Evolutionary conservation across 2,113 vertebrate genomes (phyloP).

Genomic region (Cichladusa arquata): DNA sequence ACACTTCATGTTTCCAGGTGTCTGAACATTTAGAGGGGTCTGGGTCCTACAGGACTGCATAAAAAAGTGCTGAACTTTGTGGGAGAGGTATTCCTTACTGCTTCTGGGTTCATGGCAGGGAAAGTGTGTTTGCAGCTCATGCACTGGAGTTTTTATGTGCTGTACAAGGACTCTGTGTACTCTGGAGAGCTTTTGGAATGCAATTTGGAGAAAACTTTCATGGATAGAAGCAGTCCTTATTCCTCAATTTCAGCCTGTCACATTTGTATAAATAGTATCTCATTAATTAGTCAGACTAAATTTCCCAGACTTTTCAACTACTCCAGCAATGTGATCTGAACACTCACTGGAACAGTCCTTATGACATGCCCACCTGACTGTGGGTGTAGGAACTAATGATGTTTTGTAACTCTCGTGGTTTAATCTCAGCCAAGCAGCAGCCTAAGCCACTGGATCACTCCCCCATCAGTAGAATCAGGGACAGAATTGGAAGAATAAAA

Average conservation of each 20-base stretch:
- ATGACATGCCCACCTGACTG: not conserved
- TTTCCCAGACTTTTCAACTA: not conserved
- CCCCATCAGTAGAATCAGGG: not conserved
- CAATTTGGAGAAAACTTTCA: not conserved
- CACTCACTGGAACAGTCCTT: not conserved
- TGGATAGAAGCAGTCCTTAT: not conserved
- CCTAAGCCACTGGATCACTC: not conserved
- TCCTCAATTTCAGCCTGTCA: not conserved
- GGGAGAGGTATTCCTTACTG: not conserved
- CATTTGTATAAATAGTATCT: not conserved
- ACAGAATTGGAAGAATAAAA: not conserved
- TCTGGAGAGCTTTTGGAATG: not conserved
- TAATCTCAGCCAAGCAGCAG: not conserved
- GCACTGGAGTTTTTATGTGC: not conserved
- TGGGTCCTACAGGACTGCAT: not conserved
- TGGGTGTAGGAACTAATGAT: not conserved
- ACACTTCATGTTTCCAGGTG: not conserved
- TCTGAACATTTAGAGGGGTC: not conserved
- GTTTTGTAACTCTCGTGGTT: accelerated
- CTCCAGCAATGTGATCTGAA: not conserved
- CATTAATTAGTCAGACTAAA: not conserved
- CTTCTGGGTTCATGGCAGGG: not conserved
- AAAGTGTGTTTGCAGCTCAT: not conserved
- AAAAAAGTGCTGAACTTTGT: not conserved
- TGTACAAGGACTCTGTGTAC: accelerated